Evolutionary conservation across 2,113 vertebrate genomes (phyloP), one percentile per base, ranked within the genome.

Genomic region (Brachionichthys hirsutus): DNA sequence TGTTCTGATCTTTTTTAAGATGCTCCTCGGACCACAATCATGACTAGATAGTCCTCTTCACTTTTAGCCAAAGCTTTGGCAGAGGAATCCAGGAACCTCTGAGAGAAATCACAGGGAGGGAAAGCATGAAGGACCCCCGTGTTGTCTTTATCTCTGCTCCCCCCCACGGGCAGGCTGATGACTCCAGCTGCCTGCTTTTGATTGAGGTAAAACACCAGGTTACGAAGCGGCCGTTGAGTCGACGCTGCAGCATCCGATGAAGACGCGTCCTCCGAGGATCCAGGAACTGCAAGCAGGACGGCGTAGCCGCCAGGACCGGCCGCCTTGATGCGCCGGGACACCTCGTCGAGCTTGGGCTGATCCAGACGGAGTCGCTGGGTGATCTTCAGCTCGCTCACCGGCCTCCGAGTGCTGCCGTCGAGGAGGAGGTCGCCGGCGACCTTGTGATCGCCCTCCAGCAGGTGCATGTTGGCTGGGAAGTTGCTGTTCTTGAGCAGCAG

Each of bases 111-210:
- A 85, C 97, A 99, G 75, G 97, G 97, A 7, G 97, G 97, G 60
- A 99, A 99, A 83, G 97, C 97, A 83, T 99, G 97, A 87, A 99
- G 95, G 49, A 99, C 96, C 78, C 97, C 97, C 22, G 94, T 92
- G 92, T 94, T 94, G 92, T 99, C 97, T 90, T 98, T 99, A 94
- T 99, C 97, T 90, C 97, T 93, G 89, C 94, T 94, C 59, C 96
- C 95, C 75, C 97, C 96, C 14, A 99, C 94, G 7, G 97, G 97
- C 57, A 99, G 93, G 89, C 97, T 98, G 92, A 99, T 99, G 85
- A 99, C 97, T 66, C 97, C 97, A 19, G 97, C 97, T n/a, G 97
- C 97, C 89, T 99, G 97, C 90, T 99, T 99, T 94, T 99, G 97
- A 92, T 98, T 99, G 92, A 99, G 92, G 80, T 99, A 99, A 76